Evolutionary conservation across 2,113 vertebrate genomes (phyloP).

Genomic region (Coryphaenoides rupestris): DNA sequence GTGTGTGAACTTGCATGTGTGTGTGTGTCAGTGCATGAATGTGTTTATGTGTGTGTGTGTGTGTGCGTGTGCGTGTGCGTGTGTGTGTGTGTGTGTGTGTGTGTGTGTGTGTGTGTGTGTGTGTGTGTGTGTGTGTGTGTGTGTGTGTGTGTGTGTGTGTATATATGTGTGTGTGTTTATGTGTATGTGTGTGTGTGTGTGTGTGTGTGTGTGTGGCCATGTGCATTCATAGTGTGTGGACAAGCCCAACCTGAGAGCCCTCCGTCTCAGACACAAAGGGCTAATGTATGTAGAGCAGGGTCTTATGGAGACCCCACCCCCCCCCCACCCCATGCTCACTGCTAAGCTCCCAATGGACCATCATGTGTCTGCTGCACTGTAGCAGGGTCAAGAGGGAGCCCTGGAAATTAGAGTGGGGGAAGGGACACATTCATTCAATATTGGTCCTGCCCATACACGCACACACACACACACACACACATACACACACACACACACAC

Average conservation of each 20-base stretch:
- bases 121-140: slow-evolving; percentile 12
- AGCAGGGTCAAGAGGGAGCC: slow-evolving; percentile 66
- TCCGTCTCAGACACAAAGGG: slow-evolving; percentile 72
- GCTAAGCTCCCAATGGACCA: slow-evolving; percentile 67
- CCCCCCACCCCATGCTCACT: slow-evolving; percentile 46
- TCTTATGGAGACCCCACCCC: slow-evolving; percentile 69
- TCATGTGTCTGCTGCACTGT: slow-evolving; percentile 64
- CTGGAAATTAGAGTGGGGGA: slow-evolving; percentile 59
- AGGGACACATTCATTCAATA: slow-evolving; percentile 61
- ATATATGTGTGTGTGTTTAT: not conserved
- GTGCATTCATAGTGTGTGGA: slow-evolving; percentile 26
- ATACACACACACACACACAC: slow-evolving; percentile 18
- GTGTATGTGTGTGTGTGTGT: not conserved
- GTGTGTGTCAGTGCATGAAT: not conserved
- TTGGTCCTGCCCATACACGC: slow-evolving; percentile 26
- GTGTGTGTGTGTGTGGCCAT: not conserved
- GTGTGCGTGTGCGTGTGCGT: not conserved
- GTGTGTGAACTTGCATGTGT: not conserved
- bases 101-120: slow-evolving; percentile 15
- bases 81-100: not conserved
- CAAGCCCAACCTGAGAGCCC: slow-evolving; percentile 48
- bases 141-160: not conserved
- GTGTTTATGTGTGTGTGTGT: not conserved
- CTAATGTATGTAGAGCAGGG: slow-evolving; percentile 69
- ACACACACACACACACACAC: slow-evolving; percentile 24